Evolutionary conservation across 2,113 vertebrate genomes (phyloP), one percentile per base, ranked within the genome.

Genomic region (Stigmatopora nigra): DNA sequence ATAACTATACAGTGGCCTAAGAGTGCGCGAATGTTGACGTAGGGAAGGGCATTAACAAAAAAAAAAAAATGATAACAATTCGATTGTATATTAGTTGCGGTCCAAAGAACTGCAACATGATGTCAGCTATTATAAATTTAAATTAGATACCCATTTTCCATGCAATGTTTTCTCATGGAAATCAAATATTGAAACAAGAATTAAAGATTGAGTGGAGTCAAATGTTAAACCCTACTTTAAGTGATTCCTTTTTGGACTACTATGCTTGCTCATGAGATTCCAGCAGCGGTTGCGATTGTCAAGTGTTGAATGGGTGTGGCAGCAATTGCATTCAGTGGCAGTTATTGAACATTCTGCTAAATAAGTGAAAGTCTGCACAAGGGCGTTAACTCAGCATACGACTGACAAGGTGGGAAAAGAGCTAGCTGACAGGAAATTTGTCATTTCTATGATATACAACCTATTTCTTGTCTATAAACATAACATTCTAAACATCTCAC

Each of bases 351-450:
- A 79, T 62, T 68, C 61, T 36, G 66, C 57, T 45, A 51, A 64
- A 51, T 47, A 19, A 63, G 64, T 65, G 63, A 68, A 78, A 81
- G 71, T 79, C 67, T n/a, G 22, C 68, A 69, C 22, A 25, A 70
- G 71, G 78, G 78, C 3, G 80, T 74, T 74, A 74, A 65, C 4
- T 44, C 64, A 69, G 25, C 67, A 64, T 22, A 0, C 25, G 36
- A 36, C 61, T 45, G 14, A 63, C 59, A 3, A 35, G 35, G 63
- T 25, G 38, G 0, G 38, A 61, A 9, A 58, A 25, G 51, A 47
- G 31, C 46, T 57, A 61, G 51, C 15, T 45, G 7, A 53, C 49
- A 22, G 51, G 20, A 20, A 46, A 51, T 57, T 35, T 49, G 44
- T 48, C 14, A 15, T 63, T 47, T 36, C 31, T 44, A 14, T 20